Evolutionary conservation across 2,797 vertebrate species (phyloP).

Genomic region (Tolypeutes matacus): DNA sequence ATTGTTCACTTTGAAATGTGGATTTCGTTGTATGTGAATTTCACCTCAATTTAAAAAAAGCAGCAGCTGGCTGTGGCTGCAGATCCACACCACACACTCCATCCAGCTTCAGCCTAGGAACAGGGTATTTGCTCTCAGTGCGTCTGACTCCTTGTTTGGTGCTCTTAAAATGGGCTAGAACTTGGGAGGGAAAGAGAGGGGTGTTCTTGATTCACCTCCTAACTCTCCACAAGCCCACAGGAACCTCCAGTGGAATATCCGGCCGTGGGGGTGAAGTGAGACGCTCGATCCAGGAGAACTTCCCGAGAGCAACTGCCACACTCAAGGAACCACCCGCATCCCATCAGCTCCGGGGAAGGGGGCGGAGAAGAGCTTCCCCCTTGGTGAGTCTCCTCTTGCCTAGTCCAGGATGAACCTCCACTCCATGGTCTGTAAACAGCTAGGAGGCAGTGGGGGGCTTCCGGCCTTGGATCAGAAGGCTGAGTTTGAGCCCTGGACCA

Average conservation of each 20-base stretch:
- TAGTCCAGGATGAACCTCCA: neutral
- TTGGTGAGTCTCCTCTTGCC: neutral
- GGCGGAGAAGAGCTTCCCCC: neutral
- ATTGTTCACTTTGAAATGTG: no score
- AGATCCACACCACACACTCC: no score
- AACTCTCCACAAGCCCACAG: neutral
- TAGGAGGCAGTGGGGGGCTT: neutral
- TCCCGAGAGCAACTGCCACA: fast-evolving
- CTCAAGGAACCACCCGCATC: neutral
- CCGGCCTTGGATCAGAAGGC: neutral
- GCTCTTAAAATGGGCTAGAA: neutral
- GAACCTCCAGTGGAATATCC: no score
- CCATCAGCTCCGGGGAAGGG: neutral
- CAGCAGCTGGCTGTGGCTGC: no score
- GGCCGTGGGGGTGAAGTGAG: fast-evolving
- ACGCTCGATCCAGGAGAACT: neutral
- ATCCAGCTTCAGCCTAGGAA: no score
- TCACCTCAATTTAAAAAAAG: no score
- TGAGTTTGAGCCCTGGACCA: neutral
- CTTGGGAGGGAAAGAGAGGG: neutral
- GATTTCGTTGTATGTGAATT: no score
- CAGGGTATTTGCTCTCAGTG: no score
- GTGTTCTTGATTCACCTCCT: neutral
- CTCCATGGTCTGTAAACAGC: neutral
- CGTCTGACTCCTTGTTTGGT: no score